These are phyloP conservation scores for Macropus fuliginosus DNA, from an alignment of 2,797 vertebrate species.

Conservation along the genomic window DNA sequence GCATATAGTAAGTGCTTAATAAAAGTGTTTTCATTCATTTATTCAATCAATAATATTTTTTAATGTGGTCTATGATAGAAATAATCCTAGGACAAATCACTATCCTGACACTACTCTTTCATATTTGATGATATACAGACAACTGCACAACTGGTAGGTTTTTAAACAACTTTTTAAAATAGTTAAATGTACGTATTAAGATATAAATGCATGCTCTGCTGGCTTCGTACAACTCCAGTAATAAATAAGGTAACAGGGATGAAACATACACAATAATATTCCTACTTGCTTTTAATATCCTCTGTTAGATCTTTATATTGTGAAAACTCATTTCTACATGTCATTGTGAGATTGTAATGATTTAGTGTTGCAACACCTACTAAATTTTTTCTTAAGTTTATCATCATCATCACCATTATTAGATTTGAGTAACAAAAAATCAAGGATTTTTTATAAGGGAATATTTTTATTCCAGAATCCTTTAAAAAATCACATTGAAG, in stretches of 20 bases:
- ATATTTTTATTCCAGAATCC: slow-evolving; percentile 45
- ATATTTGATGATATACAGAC: background rate
- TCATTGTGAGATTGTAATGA: background rate
- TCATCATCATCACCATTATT: background rate
- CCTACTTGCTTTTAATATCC: background rate
- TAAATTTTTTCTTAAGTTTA: slow-evolving; percentile 12
- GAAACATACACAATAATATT: background rate
- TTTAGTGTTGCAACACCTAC: background rate
- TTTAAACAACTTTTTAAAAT: background rate
- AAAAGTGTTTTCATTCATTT: background rate
- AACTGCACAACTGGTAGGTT: background rate
- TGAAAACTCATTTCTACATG: background rate
- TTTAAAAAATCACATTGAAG: slow-evolving; percentile 46
- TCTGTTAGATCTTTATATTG: background rate
- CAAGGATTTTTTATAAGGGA: background rate
- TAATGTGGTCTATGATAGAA: background rate
- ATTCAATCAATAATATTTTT: background rate
- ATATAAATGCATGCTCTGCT: background rate
- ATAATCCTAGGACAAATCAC: background rate
- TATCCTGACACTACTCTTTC: background rate
- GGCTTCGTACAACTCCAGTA: background rate
- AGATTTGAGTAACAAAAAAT: slow-evolving; percentile 41
- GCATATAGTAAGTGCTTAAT: background rate
- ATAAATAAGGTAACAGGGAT: background rate
- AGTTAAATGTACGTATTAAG: background rate